These are phyloP conservation scores for Pomacea canaliculata DNA, from an alignment of 2,888 invertebrate species.

Conservation along the genomic window DNA sequence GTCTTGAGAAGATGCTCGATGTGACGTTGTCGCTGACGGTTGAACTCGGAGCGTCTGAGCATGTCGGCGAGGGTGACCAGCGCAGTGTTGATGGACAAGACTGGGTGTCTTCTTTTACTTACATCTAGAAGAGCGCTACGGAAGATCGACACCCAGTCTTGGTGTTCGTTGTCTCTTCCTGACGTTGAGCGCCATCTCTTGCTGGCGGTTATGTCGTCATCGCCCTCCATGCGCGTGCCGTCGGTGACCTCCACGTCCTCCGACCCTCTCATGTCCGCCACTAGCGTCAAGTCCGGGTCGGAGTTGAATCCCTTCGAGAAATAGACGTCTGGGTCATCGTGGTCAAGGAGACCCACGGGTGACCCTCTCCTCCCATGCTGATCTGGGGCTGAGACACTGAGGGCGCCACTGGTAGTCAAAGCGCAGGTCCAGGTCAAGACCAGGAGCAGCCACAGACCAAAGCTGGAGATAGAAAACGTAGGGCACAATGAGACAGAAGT, in stretches of 20 bases:
- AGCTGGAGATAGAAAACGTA: constrained; percentile 1
- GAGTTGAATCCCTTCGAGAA: neutral
- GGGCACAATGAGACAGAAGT: too few relatives aligned
- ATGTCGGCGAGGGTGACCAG: constrained; percentile 22
- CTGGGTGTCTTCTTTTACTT: constrained; percentile 2
- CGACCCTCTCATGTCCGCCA: neutral
- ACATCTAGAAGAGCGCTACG: neutral
- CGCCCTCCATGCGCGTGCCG: neutral
- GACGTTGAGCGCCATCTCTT: neutral
- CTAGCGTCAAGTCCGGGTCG: neutral
- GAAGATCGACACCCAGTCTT: neutral
- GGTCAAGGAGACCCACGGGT: too few relatives aligned
- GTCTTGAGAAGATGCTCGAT: constrained; percentile 4
- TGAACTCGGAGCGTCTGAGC: constrained; percentile 6
- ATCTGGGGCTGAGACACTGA: neutral
- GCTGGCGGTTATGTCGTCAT: neutral
- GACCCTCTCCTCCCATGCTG: too few relatives aligned
- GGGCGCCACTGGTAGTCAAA: neutral
- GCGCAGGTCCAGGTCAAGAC: neutral
- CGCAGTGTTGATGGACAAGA: constrained; percentile 22
- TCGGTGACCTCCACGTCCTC: neutral
- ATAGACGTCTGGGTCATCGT: too few relatives aligned
- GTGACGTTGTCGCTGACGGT: neutral
- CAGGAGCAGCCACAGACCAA: constrained; percentile 5
- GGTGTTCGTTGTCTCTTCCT: neutral